A percentile compares a stretch with the other conserved stretches of the same genome.
These are phyloP conservation scores for Hylaeus volcanicus DNA, from an alignment of 1,140 invertebrate genomes.

Conservation along the genomic window DNA sequence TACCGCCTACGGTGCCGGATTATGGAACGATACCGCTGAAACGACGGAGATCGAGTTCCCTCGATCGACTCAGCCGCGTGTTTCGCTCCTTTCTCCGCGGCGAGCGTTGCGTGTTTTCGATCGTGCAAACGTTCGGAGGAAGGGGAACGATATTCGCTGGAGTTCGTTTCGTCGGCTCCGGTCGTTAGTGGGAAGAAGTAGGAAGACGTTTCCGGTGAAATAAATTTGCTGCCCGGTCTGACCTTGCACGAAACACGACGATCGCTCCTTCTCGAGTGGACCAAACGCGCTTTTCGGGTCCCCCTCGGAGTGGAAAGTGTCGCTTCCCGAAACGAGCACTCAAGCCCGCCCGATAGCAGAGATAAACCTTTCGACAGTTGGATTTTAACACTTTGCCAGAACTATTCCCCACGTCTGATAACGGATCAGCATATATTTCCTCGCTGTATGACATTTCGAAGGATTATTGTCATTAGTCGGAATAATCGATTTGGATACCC, in stretches of 20 bases:
- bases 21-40: constrained; percentile 62
- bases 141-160: constrained; percentile 42
- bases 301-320: neutral
- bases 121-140: constrained; percentile 36
- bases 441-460: too few species aligned
- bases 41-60: constrained; percentile 60
- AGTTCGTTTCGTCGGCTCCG: constrained; percentile 42
- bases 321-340: neutral
- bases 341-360: too few species aligned
- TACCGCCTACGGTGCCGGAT: constrained; percentile 66
- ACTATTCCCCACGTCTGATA: too few species aligned
- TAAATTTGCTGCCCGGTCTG: constrained; percentile 48
- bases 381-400: too few species aligned
- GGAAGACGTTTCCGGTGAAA: constrained; percentile 63
- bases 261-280: constrained; percentile 25
- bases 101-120: constrained; percentile 52
- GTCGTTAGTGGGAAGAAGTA: constrained; percentile 48
- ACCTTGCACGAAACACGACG: constrained; percentile 46
- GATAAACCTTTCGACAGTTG: too few species aligned
- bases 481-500: too few species aligned
- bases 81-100: constrained; percentile 43
- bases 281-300: neutral
- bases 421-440: too few species aligned
- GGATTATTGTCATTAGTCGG: too few species aligned
- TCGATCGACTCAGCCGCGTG: constrained; percentile 44